phyloP scores from a whole-genome alignment of 2,113 vertebrate genomes.

The Chamaea fasciata region DNA sequence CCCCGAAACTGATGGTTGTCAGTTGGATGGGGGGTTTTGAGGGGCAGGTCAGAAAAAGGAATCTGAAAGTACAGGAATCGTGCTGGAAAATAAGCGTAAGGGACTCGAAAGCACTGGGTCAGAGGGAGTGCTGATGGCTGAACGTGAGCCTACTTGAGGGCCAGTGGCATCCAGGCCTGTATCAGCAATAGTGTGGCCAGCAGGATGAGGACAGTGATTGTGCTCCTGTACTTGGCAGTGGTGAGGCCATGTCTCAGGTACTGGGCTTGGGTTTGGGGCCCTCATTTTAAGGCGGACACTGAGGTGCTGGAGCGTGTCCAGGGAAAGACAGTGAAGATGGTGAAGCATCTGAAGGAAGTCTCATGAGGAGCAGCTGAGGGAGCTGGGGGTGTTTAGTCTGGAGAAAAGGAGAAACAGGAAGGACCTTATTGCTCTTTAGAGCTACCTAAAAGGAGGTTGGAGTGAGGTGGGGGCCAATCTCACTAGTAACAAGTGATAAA shows the following conservation, averaged over 20 bases:
- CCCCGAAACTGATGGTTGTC: rapidly evolving
- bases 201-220: not conserved
- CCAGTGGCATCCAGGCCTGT: not conserved
- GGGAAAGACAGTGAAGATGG: not conserved
- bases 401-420: not conserved
- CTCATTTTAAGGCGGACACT: not conserved
- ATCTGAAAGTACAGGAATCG: not conserved
- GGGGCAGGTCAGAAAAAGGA: not conserved
- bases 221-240: not conserved
- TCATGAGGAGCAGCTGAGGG: not conserved
- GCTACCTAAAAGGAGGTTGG: not conserved
- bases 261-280: not conserved
- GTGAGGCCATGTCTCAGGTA: too few species aligned
- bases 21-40: rapidly evolving
- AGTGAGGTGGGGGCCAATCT: not conserved
- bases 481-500: not conserved
- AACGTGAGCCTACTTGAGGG: rapidly evolving
- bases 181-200: not conserved
- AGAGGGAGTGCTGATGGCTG: rapidly evolving
- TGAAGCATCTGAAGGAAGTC: not conserved
- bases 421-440: not conserved
- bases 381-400: not conserved
- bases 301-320: not conserved
- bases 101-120: too few species aligned
- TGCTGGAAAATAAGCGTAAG: not conserved